Evolutionary conservation across 2,113 vertebrate species (phyloP).

Genomic region (Corvus hawaiiensis): DNA sequence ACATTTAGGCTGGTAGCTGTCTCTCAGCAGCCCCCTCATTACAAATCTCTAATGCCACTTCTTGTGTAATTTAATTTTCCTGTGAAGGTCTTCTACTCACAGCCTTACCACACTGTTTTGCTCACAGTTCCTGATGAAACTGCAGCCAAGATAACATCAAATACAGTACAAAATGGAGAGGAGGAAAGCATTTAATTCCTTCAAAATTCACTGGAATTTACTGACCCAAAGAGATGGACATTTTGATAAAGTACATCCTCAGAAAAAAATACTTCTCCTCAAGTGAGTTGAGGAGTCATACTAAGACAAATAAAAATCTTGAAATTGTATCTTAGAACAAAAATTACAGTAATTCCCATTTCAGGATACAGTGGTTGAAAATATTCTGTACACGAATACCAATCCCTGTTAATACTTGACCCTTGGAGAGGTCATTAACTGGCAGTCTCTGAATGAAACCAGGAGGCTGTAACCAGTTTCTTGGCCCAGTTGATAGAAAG

Average conservation of each 20-base stretch:
- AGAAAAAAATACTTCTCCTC: not conserved
- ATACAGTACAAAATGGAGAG: not conserved
- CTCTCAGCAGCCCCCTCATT: slow-evolving; percentile 16
- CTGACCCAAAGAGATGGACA: not conserved
- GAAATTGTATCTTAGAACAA: not conserved
- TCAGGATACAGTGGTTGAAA: not conserved
- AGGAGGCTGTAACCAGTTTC: not conserved
- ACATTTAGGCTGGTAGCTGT: not conserved
- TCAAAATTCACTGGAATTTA: not conserved
- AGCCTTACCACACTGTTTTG: not conserved
- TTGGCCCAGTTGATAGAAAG: not conserved
- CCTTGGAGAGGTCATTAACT: slow-evolving; percentile 2
- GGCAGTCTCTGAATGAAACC: not conserved
- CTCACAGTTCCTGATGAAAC: not conserved
- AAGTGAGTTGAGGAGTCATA: not conserved
- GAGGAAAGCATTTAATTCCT: not conserved
- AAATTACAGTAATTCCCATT: not conserved
- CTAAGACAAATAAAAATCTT: not conserved
- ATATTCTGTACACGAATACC: not conserved
- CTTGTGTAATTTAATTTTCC: slow-evolving; percentile 23
- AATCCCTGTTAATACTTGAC: not conserved
- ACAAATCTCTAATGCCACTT: not conserved
- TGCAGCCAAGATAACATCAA: not conserved
- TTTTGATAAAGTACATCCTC: not conserved
- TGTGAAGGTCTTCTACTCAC: slow-evolving; percentile 19